Evolutionary conservation across 92 coral and sea anemone genomes (phyloP).

Genomic region (Palythoa caribaeorum): DNA sequence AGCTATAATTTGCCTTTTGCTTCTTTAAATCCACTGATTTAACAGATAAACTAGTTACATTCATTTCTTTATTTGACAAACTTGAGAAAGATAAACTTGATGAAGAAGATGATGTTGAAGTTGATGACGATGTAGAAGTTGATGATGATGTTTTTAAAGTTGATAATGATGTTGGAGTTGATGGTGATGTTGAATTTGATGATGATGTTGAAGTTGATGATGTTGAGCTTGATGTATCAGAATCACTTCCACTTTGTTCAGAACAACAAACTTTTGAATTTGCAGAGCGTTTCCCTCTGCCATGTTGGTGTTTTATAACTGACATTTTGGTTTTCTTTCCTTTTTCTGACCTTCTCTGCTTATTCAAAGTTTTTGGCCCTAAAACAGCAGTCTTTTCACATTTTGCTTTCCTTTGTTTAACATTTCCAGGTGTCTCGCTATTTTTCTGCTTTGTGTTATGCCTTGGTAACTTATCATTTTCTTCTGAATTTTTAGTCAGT

Average conservation of each 20-base stretch:
- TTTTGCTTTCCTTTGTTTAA: not conserved
- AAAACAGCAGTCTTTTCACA: not conserved
- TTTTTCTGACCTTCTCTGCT: not conserved
- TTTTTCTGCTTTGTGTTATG: not conserved
- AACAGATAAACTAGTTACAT: not conserved
- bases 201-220: slow-evolving; percentile 13
- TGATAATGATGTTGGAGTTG: slow-evolving; percentile 21
- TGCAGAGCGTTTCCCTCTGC: not conserved
- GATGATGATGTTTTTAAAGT: not conserved
- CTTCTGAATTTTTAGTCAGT: not conserved
- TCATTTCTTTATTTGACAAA: not conserved
- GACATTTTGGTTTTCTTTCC: not conserved
- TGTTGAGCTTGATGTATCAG: not conserved
- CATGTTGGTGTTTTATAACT: too few relatives aligned
- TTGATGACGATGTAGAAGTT: slow-evolving; percentile 11
- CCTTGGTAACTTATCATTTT: not conserved
- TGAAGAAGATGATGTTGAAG: slow-evolving; percentile 18
- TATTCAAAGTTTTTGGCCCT: not conserved
- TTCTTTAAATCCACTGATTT: not conserved
- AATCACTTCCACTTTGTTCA: not conserved
- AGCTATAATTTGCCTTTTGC: not conserved
- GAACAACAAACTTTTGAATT: not conserved
- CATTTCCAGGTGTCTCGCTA: not conserved
- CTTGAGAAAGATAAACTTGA: not conserved
- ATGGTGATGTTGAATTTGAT: slow-evolving; percentile 10